Percentiles rank a stretch among this genome's conserved stretches.
These are phyloP conservation scores for Columba janthina DNA, from an alignment of 2,113 vertebrate species.

Conservation along the genomic window DNA sequence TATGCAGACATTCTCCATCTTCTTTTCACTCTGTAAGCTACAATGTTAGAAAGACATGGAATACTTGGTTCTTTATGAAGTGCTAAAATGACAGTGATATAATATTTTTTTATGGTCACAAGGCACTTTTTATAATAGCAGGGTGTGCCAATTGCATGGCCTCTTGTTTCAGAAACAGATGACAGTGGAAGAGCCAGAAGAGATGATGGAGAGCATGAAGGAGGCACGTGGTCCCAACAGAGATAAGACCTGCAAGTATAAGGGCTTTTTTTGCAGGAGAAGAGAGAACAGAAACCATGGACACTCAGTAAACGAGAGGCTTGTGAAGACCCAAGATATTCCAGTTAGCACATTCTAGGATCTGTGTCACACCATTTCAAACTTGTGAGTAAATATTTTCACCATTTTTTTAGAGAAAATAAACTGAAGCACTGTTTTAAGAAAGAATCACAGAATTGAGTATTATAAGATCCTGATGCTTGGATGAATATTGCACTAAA, in stretches of 20 bases:
- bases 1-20: background rate
- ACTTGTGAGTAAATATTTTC: background rate
- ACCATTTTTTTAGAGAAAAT: background rate
- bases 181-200: background rate
- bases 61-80: background rate
- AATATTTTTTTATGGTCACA: background rate
- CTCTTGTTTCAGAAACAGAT: background rate
- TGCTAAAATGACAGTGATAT: background rate
- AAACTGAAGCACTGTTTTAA: background rate
- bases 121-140: background rate
- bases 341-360: background rate
- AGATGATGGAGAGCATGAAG: background rate
- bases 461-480: background rate
- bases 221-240: background rate
- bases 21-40: background rate
- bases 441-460: background rate
- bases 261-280: background rate
- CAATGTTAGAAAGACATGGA: background rate
- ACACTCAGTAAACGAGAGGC: background rate
- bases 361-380: background rate
- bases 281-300: background rate
- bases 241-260: background rate
- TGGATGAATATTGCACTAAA: background rate
- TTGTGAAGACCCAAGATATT: background rate
- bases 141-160: background rate